These are phyloP conservation scores for Allygus modestus DNA, from an alignment of 2,888 invertebrate genomes.

Conservation along the genomic window DNA sequence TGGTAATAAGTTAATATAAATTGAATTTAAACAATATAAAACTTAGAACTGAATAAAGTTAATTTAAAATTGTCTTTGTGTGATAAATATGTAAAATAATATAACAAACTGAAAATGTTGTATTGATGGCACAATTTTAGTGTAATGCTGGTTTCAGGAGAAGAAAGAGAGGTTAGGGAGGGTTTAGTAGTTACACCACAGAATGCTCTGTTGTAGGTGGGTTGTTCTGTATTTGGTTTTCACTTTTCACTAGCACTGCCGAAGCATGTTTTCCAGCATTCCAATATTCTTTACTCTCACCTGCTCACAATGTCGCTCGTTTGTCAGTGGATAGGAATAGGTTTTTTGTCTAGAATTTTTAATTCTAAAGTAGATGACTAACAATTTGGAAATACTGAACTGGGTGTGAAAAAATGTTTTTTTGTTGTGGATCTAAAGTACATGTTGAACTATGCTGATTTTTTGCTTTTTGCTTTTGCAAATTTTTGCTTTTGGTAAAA, in stretches of 20 bases:
- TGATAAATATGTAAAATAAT: too few relatives aligned
- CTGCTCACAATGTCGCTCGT: background rate
- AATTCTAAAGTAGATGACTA: background rate
- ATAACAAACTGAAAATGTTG: too few relatives aligned
- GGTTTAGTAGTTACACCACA: conserved; percentile 20
- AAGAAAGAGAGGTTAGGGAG: conserved; percentile 29
- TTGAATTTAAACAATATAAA: too few relatives aligned
- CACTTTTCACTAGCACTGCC: background rate
- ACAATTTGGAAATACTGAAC: background rate
- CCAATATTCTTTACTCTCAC: background rate
- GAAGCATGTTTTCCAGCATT: conserved; percentile 16
- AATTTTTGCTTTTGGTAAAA: too few relatives aligned
- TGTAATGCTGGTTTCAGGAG: conserved; percentile 28
- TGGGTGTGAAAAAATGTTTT: background rate
- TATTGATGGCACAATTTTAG: background rate
- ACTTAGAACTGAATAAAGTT: too few relatives aligned
- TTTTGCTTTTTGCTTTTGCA: background rate
- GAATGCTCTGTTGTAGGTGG: conserved; percentile 1
- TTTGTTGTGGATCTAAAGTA: background rate
- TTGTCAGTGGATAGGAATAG: background rate
- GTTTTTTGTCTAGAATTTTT: background rate
- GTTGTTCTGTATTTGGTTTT: background rate
- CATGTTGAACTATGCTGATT: background rate
- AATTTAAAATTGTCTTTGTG: too few relatives aligned
- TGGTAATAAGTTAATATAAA: too few relatives aligned